Percentiles rank a stretch among this genome's conserved stretches.
Conservation (phyloP, 2,113 vertebrate genomes). For the Seriola dumerili region DNA sequence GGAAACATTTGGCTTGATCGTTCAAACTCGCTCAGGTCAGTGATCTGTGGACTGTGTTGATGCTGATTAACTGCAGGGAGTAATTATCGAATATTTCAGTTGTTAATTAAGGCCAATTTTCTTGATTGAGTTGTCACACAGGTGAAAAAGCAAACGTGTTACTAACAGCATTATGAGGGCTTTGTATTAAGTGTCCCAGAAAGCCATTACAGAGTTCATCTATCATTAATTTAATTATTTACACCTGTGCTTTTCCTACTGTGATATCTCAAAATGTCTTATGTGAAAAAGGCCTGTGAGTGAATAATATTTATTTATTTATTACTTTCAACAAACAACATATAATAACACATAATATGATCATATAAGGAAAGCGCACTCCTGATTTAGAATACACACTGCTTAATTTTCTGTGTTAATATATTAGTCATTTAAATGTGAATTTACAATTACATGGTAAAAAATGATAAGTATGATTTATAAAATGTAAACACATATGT, state of each 20-base stretch:
- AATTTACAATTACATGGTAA: too few relatives aligned
- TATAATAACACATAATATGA: too few relatives aligned
- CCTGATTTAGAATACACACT: too few relatives aligned
- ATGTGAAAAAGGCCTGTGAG: neutral
- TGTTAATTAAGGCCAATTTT: slow-evolving; percentile 17
- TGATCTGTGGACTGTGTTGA: neutral
- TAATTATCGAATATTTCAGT: neutral
- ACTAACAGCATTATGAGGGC: neutral
- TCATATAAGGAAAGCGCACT: too few relatives aligned
- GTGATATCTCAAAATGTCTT: neutral
- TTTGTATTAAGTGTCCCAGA: neutral
- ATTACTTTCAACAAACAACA: too few relatives aligned
- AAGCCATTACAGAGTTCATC: neutral
- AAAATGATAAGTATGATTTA: too few relatives aligned
- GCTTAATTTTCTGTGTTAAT: too few relatives aligned
- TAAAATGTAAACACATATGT: too few relatives aligned
- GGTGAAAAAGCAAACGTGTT: neutral
- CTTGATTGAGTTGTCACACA: neutral
- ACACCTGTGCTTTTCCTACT: neutral
- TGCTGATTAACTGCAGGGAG: neutral
- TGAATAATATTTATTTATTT: neutral
- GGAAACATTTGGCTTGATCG: neutral
- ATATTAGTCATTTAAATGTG: too few relatives aligned
- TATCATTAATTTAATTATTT: neutral
- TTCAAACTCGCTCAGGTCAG: neutral